A percentile compares a stretch with the other conserved stretches of the same genome.
These are phyloP conservation scores for Brachionus sp. DNA, from an alignment of 1,140 invertebrate species.

Conservation along the genomic window DNA sequence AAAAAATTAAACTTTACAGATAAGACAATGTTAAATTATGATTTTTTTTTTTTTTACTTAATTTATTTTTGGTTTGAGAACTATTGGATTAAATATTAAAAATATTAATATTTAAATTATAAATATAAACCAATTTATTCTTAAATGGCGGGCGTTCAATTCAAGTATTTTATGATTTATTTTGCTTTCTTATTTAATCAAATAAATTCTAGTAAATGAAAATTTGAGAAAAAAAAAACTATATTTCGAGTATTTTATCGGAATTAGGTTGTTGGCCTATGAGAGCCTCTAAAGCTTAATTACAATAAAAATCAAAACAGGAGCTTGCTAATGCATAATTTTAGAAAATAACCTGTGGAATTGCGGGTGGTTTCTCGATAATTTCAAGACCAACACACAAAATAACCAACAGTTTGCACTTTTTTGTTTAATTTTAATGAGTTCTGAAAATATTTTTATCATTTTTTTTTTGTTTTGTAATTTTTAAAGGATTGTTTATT, in stretches of 20 bases:
- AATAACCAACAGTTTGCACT: constrained; percentile 1
- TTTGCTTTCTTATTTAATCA: neutral
- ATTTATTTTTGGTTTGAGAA: neutral
- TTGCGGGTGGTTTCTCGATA: neutral
- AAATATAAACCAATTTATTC: neutral
- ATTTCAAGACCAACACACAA: neutral
- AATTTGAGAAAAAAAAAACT: neutral
- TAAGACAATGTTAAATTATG: neutral
- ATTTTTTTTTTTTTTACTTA: too few relatives aligned
- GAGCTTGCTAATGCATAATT: neutral
- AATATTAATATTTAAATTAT: neutral
- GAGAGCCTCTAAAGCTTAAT: neutral
- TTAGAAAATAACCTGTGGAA: neutral
- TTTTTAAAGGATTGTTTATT: constrained; percentile 9
- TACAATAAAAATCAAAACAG: neutral
- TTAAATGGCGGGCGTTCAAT: neutral
- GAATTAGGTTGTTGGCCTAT: neutral
- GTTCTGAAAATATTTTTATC: constrained; percentile 9
- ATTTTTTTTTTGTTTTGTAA: neutral
- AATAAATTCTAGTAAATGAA: neutral
- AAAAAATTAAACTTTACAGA: neutral
- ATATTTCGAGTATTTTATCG: neutral
- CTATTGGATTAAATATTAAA: neutral
- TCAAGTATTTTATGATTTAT: neutral
- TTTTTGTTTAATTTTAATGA: neutral